Percentiles rank a stretch among this genome's conserved stretches.
These are phyloP conservation scores for Hemitrygon akajei DNA, from an alignment of 2,797 vertebrate species.

Conservation along the genomic window DNA sequence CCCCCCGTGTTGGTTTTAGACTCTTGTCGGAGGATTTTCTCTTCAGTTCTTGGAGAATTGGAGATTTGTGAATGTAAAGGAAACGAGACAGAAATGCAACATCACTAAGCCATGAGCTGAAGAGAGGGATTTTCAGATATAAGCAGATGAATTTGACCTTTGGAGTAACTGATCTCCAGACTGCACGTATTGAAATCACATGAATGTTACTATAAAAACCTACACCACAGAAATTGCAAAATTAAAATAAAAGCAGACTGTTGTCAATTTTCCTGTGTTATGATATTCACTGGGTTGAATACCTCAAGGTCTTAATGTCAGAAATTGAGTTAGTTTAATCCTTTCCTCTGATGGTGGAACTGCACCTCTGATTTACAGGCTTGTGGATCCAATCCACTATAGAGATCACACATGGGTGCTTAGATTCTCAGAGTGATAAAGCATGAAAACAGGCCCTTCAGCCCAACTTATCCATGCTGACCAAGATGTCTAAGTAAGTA, in stretches of 20 bases:
- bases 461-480: too few relatives aligned
- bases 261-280: too few relatives aligned
- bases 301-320: not conserved
- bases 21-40: not conserved
- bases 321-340: not conserved
- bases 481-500: too few relatives aligned
- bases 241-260: not conserved
- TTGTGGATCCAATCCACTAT: not conserved
- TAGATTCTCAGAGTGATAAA: too few relatives aligned
- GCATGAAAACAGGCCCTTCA: too few relatives aligned
- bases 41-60: constrained; percentile 28
- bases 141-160: constrained; percentile 22
- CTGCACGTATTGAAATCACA: not conserved
- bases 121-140: constrained; percentile 28
- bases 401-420: not conserved
- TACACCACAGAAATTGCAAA: not conserved
- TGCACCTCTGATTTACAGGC: not conserved
- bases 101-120: constrained; percentile 14
- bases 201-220: not conserved
- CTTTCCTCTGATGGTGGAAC: not conserved
- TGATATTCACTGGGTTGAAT: not conserved
- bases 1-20: not conserved
- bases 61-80: constrained; percentile 17
- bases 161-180: not conserved
- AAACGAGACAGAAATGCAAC: not conserved